phyloP scores from a whole-genome alignment of 2,797 vertebrate genomes.

The Pterois miles region DNA sequence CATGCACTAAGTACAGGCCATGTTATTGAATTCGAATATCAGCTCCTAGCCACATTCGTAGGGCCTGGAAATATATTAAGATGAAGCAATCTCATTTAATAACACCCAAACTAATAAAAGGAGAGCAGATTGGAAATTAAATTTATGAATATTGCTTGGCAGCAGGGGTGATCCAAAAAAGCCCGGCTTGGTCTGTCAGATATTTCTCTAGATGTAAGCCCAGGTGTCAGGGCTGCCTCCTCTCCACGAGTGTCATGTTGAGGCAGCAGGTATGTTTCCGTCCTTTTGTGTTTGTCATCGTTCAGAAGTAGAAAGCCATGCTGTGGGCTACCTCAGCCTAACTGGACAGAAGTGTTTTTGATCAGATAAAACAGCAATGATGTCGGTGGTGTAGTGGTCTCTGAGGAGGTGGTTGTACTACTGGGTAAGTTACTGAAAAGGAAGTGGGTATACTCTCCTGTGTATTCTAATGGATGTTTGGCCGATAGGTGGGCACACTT shows the following conservation, averaged over 20 bases:
- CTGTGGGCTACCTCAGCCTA: background rate
- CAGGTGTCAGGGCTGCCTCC: conserved; percentile 47
- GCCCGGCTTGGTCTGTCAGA: conserved; percentile 88
- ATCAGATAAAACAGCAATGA: background rate
- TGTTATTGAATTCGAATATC: conserved; percentile 99
- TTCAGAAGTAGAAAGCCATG: conserved; percentile 5
- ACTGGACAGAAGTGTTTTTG: background rate
- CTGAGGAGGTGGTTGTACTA: no score
- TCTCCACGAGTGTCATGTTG: conserved; percentile 23
- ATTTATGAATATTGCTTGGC: conserved; percentile 99
- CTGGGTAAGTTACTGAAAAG: no score
- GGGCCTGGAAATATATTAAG: conserved; percentile 98
- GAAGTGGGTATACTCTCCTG: no score
- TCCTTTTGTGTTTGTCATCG: conserved; percentile 23
- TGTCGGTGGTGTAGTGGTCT: no score
- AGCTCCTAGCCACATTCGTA: conserved; percentile 93
- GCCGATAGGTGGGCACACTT: fast-evolving
- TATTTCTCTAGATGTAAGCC: conserved; percentile 60
- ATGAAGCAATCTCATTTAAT: conserved; percentile 99
- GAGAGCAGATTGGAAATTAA: conserved; percentile 98
- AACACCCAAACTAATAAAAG: conserved; percentile 99
- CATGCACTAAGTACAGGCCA: conserved; percentile 97
- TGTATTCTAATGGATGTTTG: no score
- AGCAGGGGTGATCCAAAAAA: conserved; percentile 92
- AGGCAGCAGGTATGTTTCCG: conserved; percentile 35